Conservation (phyloP, 2,797 vertebrate species). For the Orientallactaga sibirica region DNA sequence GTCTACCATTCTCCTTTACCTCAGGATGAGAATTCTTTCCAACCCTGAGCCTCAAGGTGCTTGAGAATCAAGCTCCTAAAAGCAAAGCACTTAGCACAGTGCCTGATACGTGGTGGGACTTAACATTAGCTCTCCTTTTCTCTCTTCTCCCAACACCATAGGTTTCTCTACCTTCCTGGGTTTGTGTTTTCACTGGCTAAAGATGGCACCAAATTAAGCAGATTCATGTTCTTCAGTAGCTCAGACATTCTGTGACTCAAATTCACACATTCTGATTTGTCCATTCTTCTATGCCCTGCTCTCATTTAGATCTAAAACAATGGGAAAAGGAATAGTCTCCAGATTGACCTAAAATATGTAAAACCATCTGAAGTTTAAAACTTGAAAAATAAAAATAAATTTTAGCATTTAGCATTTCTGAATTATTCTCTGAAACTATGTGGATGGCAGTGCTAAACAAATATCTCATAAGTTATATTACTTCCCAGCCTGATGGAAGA, state of each 20-base stretch:
- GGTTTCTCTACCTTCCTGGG: constrained; percentile 33
- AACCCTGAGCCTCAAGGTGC: constrained; percentile 20
- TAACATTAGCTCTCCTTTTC: constrained; percentile 3
- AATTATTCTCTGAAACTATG: constrained; percentile 46
- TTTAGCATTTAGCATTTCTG: constrained; percentile 44
- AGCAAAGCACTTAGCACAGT: constrained; percentile 43
- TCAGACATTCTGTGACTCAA: constrained; percentile 39
- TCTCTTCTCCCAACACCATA: constrained; percentile 25
- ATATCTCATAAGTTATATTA: constrained; percentile 17
- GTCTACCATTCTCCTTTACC: neutral
- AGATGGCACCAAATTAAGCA: constrained; percentile 49
- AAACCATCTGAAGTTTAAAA: constrained; percentile 65
- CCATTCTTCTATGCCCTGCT: constrained; percentile 17
- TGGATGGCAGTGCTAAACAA: constrained; percentile 38
- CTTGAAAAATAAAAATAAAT: constrained; percentile 38
- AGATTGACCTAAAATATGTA: constrained; percentile 52
- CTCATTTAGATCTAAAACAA: constrained; percentile 56
- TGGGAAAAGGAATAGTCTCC: constrained; percentile 1
- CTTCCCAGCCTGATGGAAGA: neutral
- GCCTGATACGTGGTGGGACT: neutral
- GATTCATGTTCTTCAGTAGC: constrained; percentile 30
- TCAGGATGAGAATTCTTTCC: constrained; percentile 37
- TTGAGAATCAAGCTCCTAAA: constrained; percentile 58
- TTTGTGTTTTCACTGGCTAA: constrained; percentile 17
- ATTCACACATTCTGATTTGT: constrained; percentile 48